These are phyloP conservation scores for Microcebus jonahi DNA, from an alignment of 2,113 vertebrate genomes.

Conservation along the genomic window DNA sequence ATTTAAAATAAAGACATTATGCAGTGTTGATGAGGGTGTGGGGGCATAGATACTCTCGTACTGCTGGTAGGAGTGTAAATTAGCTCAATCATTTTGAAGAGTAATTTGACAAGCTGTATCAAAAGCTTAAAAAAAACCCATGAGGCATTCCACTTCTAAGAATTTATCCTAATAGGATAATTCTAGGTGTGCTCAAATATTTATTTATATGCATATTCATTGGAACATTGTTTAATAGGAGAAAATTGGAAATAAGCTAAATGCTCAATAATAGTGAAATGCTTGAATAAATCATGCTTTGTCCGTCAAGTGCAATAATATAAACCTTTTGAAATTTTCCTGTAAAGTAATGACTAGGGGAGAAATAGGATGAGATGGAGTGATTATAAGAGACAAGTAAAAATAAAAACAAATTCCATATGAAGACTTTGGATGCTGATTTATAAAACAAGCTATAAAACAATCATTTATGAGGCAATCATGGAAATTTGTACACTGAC, in stretches of 20 bases:
- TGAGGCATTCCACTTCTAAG: conserved; percentile 63
- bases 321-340: conserved; percentile 39
- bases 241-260: conserved; percentile 52
- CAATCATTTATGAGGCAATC: background rate
- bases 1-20: conserved; percentile 75
- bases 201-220: conserved; percentile 76
- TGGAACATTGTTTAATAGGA: conserved; percentile 66
- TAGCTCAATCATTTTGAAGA: conserved; percentile 76
- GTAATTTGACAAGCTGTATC: conserved; percentile 71
- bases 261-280: conserved; percentile 60
- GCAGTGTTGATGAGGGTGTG: conserved; percentile 68
- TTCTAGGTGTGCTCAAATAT: conserved; percentile 72
- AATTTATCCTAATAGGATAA: conserved; percentile 75
- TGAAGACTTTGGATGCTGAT: conserved; percentile 25
- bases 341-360: conserved; percentile 27
- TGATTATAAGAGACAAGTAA: conserved; percentile 35
- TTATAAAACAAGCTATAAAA: conserved; percentile 32
- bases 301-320: background rate
- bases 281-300: conserved; percentile 42
- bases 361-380: conserved; percentile 6
- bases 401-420: background rate
- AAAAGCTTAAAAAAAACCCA: conserved; percentile 61
- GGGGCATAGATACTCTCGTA: conserved; percentile 5
- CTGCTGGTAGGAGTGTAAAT: conserved; percentile 66
- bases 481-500: background rate